Conservation (phyloP, 37 sponge, comb jelly and placozoan genomes). For the Beroe ovata region DNA sequence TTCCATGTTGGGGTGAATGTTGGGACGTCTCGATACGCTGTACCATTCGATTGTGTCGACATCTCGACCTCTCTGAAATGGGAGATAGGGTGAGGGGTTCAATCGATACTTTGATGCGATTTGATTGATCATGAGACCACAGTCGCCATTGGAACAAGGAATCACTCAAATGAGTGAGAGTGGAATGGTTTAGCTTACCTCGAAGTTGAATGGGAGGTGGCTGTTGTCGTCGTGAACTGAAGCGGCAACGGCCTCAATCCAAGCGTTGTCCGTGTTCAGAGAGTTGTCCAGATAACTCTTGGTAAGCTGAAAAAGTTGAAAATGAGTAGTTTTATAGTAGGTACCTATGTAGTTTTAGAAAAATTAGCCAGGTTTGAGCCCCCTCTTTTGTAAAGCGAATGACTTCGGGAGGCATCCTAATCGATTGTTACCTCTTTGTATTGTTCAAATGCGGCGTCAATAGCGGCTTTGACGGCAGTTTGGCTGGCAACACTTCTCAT, state of each 20-base stretch:
- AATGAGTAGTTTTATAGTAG: no score
- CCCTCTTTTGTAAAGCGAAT: no score
- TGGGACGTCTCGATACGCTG: not conserved
- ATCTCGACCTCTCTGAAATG: not conserved
- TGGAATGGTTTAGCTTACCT: no score
- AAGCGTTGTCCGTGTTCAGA: conserved; percentile 40
- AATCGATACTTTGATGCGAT: no score
- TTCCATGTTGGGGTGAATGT: conserved; percentile 57
- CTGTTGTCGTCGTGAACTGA: conserved; percentile 28
- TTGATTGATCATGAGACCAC: no score
- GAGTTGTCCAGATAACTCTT: conserved; percentile 41
- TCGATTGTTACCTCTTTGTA: conserved; percentile 49
- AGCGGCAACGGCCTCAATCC: conserved; percentile 36
- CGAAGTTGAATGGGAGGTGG: not conserved
- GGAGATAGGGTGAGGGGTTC: not conserved
- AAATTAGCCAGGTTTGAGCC: not conserved
- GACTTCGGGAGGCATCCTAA: no score
- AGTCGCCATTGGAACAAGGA: no score
- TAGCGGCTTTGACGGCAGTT: not conserved
- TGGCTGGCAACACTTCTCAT: not conserved
- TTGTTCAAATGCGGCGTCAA: not conserved
- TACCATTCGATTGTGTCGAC: conserved; percentile 10
- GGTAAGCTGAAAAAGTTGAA: not conserved
- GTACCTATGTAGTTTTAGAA: not conserved
- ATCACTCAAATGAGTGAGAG: no score